Evolutionary conservation across 2,888 invertebrate species (phyloP).

Genomic region (Lobophora halterata): DNA sequence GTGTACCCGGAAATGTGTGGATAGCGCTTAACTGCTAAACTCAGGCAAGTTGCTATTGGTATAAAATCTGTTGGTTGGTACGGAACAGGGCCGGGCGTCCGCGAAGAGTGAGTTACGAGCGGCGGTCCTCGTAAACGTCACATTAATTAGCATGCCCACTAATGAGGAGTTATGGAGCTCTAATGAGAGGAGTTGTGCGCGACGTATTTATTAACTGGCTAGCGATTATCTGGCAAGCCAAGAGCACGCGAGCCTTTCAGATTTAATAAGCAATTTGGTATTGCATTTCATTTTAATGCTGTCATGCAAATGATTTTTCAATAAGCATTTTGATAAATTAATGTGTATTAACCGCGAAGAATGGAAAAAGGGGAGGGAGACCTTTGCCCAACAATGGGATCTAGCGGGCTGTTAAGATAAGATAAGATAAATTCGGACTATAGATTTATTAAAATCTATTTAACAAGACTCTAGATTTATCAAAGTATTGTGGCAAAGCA

Average conservation of each 20-base stretch:
- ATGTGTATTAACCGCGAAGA: too few species aligned
- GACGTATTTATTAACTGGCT: conserved; percentile 37
- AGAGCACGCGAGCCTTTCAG: conserved; percentile 14
- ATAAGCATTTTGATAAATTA: too few species aligned
- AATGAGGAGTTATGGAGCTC: conserved; percentile 79
- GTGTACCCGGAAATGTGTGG: too few species aligned
- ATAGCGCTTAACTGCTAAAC: too few species aligned
- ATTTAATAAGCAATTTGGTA: conserved; percentile 6
- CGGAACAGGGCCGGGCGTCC: conserved; percentile 36
- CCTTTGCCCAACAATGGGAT: too few species aligned
- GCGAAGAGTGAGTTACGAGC: conserved; percentile 42
- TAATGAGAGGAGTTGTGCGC: conserved; percentile 68
- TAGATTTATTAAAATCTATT: too few species aligned
- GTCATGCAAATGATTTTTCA: too few species aligned
- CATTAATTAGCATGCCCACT: conserved; percentile 78
- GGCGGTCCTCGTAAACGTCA: conserved; percentile 71
- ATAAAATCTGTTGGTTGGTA: conserved; percentile 10
- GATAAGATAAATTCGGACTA: too few species aligned
- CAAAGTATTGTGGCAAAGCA: too few species aligned
- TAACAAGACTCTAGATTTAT: too few species aligned
- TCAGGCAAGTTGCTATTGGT: conserved; percentile 39
- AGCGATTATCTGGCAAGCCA: conserved; percentile 34
- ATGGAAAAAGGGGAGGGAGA: too few species aligned
- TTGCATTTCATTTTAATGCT: conserved; percentile 8
- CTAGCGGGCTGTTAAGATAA: too few species aligned